Evolutionary conservation across 2,888 invertebrate species (phyloP), one percentile per base, ranked within the genome.

Genomic region (Tyria jacobaeae): DNA sequence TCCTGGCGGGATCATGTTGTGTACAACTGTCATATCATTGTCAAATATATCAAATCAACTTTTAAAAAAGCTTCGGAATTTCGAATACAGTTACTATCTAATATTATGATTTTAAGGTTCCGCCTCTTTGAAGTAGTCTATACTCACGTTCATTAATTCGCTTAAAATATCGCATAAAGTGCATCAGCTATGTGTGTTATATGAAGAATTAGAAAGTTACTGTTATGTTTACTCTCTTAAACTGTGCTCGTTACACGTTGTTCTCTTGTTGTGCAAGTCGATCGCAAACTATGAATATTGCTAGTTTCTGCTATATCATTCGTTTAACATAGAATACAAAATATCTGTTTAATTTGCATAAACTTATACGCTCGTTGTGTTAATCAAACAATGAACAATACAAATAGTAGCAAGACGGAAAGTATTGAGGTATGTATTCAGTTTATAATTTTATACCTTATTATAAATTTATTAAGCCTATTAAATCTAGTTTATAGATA

Each of bases 161-260:
- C n/a, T n/a, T n/a, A n/a, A n/a, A n/a, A n/a, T n/a, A n/a, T n/a
- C n/a, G n/a, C n/a, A n/a, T n/a, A n/a, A n/a, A n/a, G n/a, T n/a
- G n/a, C n/a, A 4, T 39, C 10, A 17, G 17, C 21, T 21, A 6
- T 21, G 21, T 51, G 17, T 12, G 21, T 58, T 51, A 48, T 64
- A 35, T 52, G 58, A 53, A 48, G 37, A 21, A 44, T 57, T 68
- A 68, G 72, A 75, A 75, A 73, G 75, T 74, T 70, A 24, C 48
- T 69, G 59, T 21, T 34, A 55, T n/a, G n/a, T n/a, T 14, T 56
- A 53, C 58, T 21, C 14, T 44, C 15, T 1, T 24, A 39, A 0
- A 47, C 37, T 5, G 31, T 25, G 12, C 56, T 55, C 53, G 69
- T 75, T 71, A 64, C 75, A 71, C 72, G 61, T 61, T 35, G 58